These are phyloP conservation scores for Petrophora chlorosata DNA, from an alignment of 2,888 invertebrate species.

Conservation along the genomic window DNA sequence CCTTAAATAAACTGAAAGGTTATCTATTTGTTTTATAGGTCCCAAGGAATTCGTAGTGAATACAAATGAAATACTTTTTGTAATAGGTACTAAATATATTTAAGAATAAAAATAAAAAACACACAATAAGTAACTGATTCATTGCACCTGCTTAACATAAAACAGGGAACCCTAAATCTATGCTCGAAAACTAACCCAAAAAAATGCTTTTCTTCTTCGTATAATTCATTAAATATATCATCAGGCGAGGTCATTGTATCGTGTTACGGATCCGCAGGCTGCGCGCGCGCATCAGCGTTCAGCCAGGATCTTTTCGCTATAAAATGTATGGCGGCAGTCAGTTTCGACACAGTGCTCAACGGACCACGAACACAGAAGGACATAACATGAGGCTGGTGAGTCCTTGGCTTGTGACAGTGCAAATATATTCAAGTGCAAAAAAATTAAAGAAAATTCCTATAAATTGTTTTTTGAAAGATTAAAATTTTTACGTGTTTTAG, in stretches of 20 bases:
- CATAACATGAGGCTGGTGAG: constrained; percentile 80
- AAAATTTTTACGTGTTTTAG: no score
- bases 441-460: neutral
- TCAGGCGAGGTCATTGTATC: constrained; percentile 73
- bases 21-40: no score
- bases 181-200: neutral
- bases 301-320: constrained; percentile 74
- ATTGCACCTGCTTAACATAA: no score
- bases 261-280: constrained; percentile 50
- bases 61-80: no score
- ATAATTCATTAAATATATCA: constrained; percentile 44
- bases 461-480: no score
- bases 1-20: no score
- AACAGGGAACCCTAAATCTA: neutral
- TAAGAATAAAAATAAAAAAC: no score
- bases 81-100: no score
- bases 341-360: constrained; percentile 68
- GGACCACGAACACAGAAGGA: constrained; percentile 70
- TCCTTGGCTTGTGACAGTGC: constrained; percentile 64
- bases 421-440: constrained; percentile 15
- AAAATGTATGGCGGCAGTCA: constrained; percentile 70
- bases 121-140: no score
- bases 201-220: neutral
- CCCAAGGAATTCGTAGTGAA: no score
- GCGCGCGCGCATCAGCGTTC: constrained; percentile 61